Evolutionary conservation across 2,797 vertebrate genomes (phyloP).

Genomic region (Chiroxiphia lanceolata): DNA sequence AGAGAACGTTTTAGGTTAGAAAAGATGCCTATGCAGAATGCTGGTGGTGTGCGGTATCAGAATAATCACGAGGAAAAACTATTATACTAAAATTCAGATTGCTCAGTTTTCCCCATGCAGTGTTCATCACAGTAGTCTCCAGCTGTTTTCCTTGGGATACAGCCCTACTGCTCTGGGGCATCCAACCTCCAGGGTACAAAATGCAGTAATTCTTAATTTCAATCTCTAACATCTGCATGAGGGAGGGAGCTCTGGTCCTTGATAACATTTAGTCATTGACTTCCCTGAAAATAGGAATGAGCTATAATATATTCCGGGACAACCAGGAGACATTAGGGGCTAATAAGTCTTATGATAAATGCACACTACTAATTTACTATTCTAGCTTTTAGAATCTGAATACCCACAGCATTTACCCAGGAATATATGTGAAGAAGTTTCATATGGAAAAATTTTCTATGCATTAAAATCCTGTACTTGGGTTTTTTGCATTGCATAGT

Average conservation of each 20-base stretch:
- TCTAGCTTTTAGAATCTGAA: constrained; percentile 24
- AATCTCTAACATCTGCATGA: constrained; percentile 19
- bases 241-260: background rate
- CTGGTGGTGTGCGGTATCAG: background rate
- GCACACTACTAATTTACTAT: constrained; percentile 8
- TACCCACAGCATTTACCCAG: background rate
- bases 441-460: constrained; percentile 36
- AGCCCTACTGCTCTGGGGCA: background rate
- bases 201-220: constrained; percentile 16
- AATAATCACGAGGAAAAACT: background rate
- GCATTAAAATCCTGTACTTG: background rate
- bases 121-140: background rate
- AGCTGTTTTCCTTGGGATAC: constrained; percentile 16
- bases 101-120: background rate
- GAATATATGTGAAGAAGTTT: background rate
- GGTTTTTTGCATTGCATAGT: background rate
- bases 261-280: background rate
- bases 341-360: constrained; percentile 45
- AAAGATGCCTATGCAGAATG: background rate
- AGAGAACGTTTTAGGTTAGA: background rate
- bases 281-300: constrained; percentile 5
- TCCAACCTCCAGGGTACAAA: background rate
- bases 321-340: background rate
- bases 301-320: background rate
- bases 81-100: background rate